Evolutionary conservation across 2,113 vertebrate species (phyloP), one percentile per base, ranked within the genome.

Genomic region (Crotophaga sulcirostris): DNA sequence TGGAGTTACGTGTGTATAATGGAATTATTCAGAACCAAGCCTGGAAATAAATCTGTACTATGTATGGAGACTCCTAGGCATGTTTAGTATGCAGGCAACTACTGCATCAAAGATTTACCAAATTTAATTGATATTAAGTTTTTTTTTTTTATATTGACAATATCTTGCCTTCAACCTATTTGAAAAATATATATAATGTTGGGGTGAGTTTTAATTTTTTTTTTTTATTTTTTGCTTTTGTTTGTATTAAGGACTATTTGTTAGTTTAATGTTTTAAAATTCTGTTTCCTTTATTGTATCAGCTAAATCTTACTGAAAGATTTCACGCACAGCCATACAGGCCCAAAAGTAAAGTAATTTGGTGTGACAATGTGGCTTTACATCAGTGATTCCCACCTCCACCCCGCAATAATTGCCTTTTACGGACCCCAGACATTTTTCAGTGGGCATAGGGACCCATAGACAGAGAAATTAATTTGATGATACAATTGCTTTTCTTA

Each of bases 341-440:
- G 15, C n/a, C 36, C 17, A 42, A 59, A 86, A 59, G 7, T 42
- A 19, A 54, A 33, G 8, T 45, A 34, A 54, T 74, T 83, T 73
- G 9, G 4, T 82, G 29, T 7, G 17, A 40, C 17, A 45, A 2
- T 16, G 25, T 7, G 49, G 10, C 20, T 10, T 66, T 69, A 24
- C 10, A 20, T 69, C 25, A 62, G 16, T 44, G 62, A 64, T 36
- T 72, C 84, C 40, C 4, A 12, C 11, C 1, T 17, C 6, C 9
- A 1, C 18, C 24, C 20, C 12, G 2, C 9, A 34, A 0, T 45
- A 0, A 23, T 73, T 88, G 74, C 16, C 7, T 69, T 67, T 84
- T 47, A 19, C n/a, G 16, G n/a, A 81, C 26, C 33, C 12, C 38
- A 42, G 84, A 14, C 11, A 4, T 84, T 74, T 93, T 81, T 63